phyloP scores from a whole-genome alignment of 1,140 invertebrate genomes.

The Brachionus sp. region DNA sequence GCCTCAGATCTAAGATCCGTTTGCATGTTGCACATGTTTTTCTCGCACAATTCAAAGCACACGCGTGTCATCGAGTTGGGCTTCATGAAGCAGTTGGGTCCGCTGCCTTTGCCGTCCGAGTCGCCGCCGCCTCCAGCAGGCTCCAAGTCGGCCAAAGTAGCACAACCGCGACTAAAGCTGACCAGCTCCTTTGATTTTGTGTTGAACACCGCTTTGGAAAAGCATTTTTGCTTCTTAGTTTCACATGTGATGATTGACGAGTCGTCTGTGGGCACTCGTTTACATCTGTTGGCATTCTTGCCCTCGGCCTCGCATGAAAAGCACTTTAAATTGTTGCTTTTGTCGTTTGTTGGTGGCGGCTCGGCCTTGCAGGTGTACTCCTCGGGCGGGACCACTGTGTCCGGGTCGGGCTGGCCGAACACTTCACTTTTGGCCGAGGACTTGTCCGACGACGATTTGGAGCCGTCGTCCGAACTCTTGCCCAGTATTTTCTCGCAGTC shows the following conservation, averaged over 20 bases:
- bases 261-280: neutral
- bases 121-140: neutral
- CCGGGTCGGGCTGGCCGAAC: neutral
- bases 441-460: neutral
- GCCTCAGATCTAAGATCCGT: constrained; percentile 28
- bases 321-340: constrained; percentile 24
- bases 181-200: constrained; percentile 25
- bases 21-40: constrained; percentile 28
- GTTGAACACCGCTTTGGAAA: constrained; percentile 30
- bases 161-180: constrained; percentile 18
- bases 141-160: constrained; percentile 1
- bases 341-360: neutral
- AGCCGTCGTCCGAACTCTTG: neutral
- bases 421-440: neutral
- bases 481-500: constrained; percentile 25
- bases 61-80: neutral
- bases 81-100: neutral
- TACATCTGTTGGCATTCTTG: neutral
- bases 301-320: constrained; percentile 40
- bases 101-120: neutral
- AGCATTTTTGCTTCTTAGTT: constrained; percentile 36
- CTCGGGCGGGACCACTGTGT: constrained; percentile 14
- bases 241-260: neutral
- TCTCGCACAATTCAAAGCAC: constrained; percentile 16
- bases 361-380: constrained; percentile 30